phyloP scores from a whole-genome alignment of 2,113 vertebrate genomes.

The Mohoua ochrocephala region DNA sequence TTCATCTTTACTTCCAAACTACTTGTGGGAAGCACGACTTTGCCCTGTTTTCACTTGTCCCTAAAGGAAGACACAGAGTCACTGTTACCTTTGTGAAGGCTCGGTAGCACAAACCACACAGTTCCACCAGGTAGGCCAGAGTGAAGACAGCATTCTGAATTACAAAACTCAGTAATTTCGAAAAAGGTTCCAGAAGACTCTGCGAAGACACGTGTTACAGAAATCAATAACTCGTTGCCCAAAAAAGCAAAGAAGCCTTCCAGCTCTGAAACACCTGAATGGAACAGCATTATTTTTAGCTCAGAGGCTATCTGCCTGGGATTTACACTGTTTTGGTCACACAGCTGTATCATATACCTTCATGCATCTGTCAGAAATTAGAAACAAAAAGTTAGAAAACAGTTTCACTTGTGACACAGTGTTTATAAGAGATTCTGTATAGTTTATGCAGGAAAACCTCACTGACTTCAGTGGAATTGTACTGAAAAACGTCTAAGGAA shows the following conservation, averaged over 20 bases:
- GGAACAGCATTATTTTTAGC: slow-evolving; percentile 4
- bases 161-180: slow-evolving; percentile 94
- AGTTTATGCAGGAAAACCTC: neutral
- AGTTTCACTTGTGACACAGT: neutral
- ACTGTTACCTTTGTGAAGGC: slow-evolving; percentile 94
- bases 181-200: slow-evolving; percentile 97
- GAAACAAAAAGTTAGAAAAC: neutral
- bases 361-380: neutral
- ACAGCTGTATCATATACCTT: neutral
- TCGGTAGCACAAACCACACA: slow-evolving; percentile 94
- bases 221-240: slow-evolving; percentile 16
- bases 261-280: neutral
- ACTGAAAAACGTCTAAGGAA: neutral
- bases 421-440: neutral
- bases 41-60: neutral
- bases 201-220: slow-evolving; percentile 60
- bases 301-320: neutral
- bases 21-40: neutral
- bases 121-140: slow-evolving; percentile 92
- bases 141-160: slow-evolving; percentile 96
- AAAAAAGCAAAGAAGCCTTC: slow-evolving; percentile 13
- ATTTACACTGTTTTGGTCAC: neutral
- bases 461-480: neutral
- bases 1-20: neutral
- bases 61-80: neutral